phyloP scores from a whole-genome alignment of 37 sponge, comb jelly and placozoan genomes.

The Oscarella lobularis region DNA sequence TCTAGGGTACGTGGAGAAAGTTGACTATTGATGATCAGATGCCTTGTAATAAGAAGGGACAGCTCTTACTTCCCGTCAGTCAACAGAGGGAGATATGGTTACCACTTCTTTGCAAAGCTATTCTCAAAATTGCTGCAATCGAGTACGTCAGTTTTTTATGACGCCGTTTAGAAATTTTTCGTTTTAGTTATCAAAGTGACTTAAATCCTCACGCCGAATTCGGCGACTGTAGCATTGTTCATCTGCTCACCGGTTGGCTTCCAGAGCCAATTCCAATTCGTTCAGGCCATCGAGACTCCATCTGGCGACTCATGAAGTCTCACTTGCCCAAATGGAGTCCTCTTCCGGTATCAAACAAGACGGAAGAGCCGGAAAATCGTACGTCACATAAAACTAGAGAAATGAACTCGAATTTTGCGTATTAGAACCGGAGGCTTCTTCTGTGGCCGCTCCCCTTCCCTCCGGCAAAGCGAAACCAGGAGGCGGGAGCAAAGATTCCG shows the following conservation, averaged over 20 bases:
- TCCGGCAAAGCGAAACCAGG: no score
- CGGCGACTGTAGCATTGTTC: conserved; percentile 56
- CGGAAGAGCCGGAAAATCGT: no score
- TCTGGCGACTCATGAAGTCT: background rate
- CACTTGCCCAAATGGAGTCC: background rate
- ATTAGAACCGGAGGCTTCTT: no score
- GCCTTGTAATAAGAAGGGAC: conserved; percentile 35
- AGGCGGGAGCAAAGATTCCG: no score
- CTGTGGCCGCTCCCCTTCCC: no score
- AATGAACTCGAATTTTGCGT: no score
- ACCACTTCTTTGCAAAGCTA: conserved; percentile 67
- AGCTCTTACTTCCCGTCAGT: conserved; percentile 60
- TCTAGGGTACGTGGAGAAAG: conserved; percentile 88
- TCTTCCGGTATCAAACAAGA: no score
- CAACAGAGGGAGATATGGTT: conserved; percentile 73
- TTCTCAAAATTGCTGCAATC: conserved; percentile 70
- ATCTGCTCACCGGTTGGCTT: conserved; percentile 85
- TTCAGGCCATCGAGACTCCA: background rate
- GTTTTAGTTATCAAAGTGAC: no score
- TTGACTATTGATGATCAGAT: conserved; percentile 77
- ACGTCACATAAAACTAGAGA: no score
- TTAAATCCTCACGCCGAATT: conserved; percentile 14
- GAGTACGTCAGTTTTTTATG: conserved; percentile 72
- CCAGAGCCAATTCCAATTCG: conserved; percentile 20
- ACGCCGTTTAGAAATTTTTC: no score